Evolutionary conservation across 2,113 vertebrate species (phyloP).

Genomic region (Bujurquina vittata): DNA sequence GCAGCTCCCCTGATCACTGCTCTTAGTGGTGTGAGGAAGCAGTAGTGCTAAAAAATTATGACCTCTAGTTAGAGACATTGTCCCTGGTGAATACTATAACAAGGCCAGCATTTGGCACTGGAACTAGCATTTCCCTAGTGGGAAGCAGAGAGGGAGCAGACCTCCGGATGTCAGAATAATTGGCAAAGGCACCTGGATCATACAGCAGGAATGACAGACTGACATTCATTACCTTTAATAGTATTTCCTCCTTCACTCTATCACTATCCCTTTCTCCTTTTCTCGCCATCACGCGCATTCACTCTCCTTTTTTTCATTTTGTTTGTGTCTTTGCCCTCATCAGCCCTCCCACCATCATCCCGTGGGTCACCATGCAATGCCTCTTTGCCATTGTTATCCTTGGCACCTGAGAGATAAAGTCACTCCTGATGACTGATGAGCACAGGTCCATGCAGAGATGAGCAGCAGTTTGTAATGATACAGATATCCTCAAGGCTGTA

Average conservation of each 20-base stretch:
- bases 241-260: conserved; percentile 52
- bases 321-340: conserved; percentile 48
- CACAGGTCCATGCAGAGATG: conserved; percentile 46
- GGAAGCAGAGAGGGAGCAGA: conserved; percentile 45
- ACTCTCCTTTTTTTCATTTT: neutral
- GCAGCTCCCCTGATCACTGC: conserved; percentile 2
- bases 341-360: conserved; percentile 19
- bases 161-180: conserved; percentile 62
- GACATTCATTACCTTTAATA: conserved; percentile 68
- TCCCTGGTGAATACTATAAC: conserved; percentile 57
- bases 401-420: conserved; percentile 75
- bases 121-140: conserved; percentile 31
- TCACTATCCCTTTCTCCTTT: conserved; percentile 27
- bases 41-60: conserved; percentile 50
- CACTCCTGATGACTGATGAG: conserved; percentile 67
- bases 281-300: conserved; percentile 7
- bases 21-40: conserved; percentile 18
- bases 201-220: conserved; percentile 58
- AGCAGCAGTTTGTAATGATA: conserved; percentile 60
- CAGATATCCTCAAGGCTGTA: conserved; percentile 71
- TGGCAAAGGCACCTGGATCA: conserved; percentile 67
- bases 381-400: conserved; percentile 66
- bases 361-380: conserved; percentile 41
- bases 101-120: conserved; percentile 57
- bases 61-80: conserved; percentile 40